Evolutionary conservation across 2,113 vertebrate genomes (phyloP), one percentile per base, ranked within the genome.

Genomic region (Rhadina sibilatrix): DNA sequence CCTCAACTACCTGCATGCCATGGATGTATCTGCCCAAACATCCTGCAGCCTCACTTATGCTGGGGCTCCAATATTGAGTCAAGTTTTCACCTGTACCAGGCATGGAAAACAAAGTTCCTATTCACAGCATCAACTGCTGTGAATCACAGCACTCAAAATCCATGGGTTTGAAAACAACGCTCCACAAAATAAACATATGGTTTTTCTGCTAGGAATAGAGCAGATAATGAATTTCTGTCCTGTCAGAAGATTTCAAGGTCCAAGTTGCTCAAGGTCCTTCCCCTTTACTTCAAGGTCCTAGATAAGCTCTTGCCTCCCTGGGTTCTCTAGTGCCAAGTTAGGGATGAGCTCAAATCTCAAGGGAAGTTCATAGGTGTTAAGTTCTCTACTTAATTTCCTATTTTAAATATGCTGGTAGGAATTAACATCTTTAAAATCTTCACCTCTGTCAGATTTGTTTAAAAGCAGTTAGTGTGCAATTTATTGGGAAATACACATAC

Each of bases 251-350:
- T 87, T 75, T 87, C 47, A 42, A 59, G 31, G 50, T 42, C 5
- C 9, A 60, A n/a, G 15, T 50, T 68, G 7, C 20, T 50, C 8
- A 53, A 46, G 28, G 4, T 40, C 15, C 15, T 82, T 81, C 5
- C 12, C 19, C 4, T 3, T 84, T 64, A 4, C 12, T 87, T 12
- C 0, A 0, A 79, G 9, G 28, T 40, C 15, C 44, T 49, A 14
- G 6, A 24, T 8, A 17, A 74, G 10, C 25, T 85, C 23, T 44
- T n/a, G 15, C 19, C 35, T 31, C 28, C 44, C 22, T 49, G 28
- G 8, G 1, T 44, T 89, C 42, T 54, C 30, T 15, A 52, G 30
- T 3, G 6, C 11, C 4, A 4, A 21, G 22, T 50, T 33, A 79
- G 30, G 71, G 13, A 8, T 31, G 35, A 64, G 6, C 40, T 83